Evolutionary conservation across 2,888 invertebrate genomes (phyloP).

Genomic region (Torymus tubicola): DNA sequence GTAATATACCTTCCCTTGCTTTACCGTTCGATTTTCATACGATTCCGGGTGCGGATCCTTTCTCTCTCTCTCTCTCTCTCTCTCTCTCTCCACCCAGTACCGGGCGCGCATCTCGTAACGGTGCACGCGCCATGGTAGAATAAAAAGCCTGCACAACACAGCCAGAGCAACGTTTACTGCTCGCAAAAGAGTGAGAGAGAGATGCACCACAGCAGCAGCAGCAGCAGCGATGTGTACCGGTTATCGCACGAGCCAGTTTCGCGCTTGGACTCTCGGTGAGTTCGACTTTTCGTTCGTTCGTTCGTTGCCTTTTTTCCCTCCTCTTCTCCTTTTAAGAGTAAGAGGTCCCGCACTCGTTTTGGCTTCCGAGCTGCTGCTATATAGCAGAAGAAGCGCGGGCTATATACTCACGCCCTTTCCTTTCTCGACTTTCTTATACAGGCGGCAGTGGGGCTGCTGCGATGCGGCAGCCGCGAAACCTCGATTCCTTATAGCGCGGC

Average conservation of each 20-base stretch:
- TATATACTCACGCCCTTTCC: slow-evolving; percentile 40
- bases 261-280: slow-evolving; percentile 37
- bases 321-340: not conserved
- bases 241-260: slow-evolving; percentile 66
- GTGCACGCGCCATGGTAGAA: slow-evolving; percentile 60
- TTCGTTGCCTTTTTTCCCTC: not conserved
- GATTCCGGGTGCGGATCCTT: slow-evolving; percentile 9
- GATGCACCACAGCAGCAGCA: slow-evolving; percentile 39
- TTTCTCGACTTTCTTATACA: slow-evolving; percentile 42
- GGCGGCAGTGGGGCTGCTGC: too few species aligned
- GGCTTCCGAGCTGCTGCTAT: too few species aligned
- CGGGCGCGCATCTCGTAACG: slow-evolving; percentile 57
- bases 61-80: slow-evolving; percentile 1
- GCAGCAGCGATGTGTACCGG: slow-evolving; percentile 64
- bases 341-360: too few species aligned
- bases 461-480: slow-evolving; percentile 26
- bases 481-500: slow-evolving; percentile 4
- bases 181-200: slow-evolving; percentile 59
- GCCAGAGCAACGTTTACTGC: slow-evolving; percentile 63
- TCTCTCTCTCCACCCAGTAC: slow-evolving; percentile 15
- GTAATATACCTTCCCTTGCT: not conserved
- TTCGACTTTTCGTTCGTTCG: slow-evolving; percentile 60
- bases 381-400: too few species aligned
- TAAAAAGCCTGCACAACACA: slow-evolving; percentile 65
- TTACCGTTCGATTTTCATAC: slow-evolving; percentile 47